Evolutionary conservation across 2,888 invertebrate genomes (phyloP).

Genomic region (Cheilosia impressa): DNA sequence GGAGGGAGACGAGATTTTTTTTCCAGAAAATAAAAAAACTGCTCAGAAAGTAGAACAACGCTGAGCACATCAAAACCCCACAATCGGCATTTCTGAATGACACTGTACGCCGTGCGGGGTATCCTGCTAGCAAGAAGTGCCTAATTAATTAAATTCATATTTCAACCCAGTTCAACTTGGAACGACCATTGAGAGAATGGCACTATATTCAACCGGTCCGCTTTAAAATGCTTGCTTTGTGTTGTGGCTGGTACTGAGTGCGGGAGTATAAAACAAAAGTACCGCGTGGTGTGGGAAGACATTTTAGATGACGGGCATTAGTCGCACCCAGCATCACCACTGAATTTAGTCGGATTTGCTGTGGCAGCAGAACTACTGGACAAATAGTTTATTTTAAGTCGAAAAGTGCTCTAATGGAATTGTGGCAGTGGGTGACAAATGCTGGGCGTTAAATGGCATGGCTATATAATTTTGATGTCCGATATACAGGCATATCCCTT

Average conservation of each 20-base stretch:
- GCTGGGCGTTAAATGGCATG: not conserved
- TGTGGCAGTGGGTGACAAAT: not conserved
- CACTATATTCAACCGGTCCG: too few relatives aligned
- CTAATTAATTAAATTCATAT: constrained; percentile 50
- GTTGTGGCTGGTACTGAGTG: too few relatives aligned
- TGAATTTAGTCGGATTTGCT: not conserved
- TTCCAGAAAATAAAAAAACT: not conserved
- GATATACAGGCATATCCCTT: too few relatives aligned
- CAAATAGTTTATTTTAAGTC: not conserved
- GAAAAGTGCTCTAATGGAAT: not conserved
- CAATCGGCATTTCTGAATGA: constrained; percentile 25
- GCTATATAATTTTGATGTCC: too few relatives aligned
- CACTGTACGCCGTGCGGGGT: not conserved
- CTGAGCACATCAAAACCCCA: not conserved
- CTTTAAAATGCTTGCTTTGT: too few relatives aligned
- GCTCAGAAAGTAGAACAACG: constrained; percentile 3
- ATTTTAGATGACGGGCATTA: too few relatives aligned
- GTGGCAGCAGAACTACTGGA: not conserved
- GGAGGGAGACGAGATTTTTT: not conserved
- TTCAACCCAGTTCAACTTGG: constrained; percentile 24
- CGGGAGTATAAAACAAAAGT: too few relatives aligned
- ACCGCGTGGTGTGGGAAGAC: too few relatives aligned
- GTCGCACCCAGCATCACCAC: too few relatives aligned
- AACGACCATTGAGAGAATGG: too few relatives aligned
- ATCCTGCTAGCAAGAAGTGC: constrained; percentile 1